Conservation (phyloP, 92 coral and sea anemone species). For the Porites divaricata region DNA sequence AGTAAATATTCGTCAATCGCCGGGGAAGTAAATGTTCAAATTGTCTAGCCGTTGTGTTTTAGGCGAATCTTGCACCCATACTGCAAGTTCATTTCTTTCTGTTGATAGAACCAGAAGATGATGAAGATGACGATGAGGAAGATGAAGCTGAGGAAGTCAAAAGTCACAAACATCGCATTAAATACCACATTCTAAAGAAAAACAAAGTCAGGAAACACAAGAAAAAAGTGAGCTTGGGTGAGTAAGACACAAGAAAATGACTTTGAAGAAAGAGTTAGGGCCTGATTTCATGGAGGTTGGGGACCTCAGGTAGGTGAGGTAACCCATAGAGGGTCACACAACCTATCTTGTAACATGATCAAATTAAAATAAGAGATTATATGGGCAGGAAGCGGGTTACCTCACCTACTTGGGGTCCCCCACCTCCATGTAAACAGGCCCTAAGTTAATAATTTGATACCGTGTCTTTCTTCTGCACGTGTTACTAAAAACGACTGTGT, state of each 20-base stretch:
- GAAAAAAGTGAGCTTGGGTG: slow-evolving; percentile 37
- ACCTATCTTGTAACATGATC: too few relatives aligned
- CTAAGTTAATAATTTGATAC: too few relatives aligned
- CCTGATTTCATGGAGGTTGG: too few relatives aligned
- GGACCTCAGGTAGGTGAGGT: background rate
- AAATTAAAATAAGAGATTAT: too few relatives aligned
- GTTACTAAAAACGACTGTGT: too few relatives aligned
- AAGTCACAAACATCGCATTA: slow-evolving; percentile 26
- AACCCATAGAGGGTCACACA: too few relatives aligned
- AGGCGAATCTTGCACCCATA: background rate
- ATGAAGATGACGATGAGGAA: slow-evolving; percentile 50
- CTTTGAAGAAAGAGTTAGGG: background rate
- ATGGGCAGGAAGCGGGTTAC: too few relatives aligned
- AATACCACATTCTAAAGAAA: slow-evolving; percentile 36
- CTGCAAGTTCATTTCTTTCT: background rate
- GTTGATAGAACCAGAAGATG: slow-evolving; percentile 39
- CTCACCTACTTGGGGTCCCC: too few relatives aligned
- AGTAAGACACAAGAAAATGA: background rate
- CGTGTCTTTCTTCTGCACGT: too few relatives aligned
- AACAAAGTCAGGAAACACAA: slow-evolving; percentile 35
- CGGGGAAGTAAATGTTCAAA: background rate
- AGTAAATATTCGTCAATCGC: too few relatives aligned
- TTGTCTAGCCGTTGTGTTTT: background rate
- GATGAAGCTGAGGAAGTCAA: slow-evolving; percentile 31
- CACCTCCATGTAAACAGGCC: too few relatives aligned